Evolutionary conservation across 2,888 invertebrate species (phyloP), one percentile per base, ranked within the genome.

Genomic region (Alentia gelatinosa): DNA sequence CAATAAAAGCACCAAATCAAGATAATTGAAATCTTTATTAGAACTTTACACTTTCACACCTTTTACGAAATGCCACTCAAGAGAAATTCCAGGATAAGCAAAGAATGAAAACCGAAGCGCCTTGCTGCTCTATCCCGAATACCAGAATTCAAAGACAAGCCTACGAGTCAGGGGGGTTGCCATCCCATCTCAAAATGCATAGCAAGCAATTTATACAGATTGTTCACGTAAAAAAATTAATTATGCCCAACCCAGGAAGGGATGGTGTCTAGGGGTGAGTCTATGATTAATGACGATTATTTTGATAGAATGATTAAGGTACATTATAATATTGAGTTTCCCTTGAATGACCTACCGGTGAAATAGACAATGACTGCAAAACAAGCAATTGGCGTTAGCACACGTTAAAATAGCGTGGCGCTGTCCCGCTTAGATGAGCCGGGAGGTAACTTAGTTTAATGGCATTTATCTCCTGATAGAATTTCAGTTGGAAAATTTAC

Each of bases 331-430:
- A n/a, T n/a, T n/a, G n/a, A n/a, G 42, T 86, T 86, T 86, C 86
- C 50, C 42, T 86, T 86, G 35, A 26, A 33, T 30, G 30, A 86
- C 86, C 86, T 86, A 86, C 86, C 86, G 86, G 86, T 42, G 86
- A 86, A 42, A 42, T 33, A 47, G 35, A 26, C n/a, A 86, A 12
- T 79, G 79, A 86, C 86, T 86, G 86, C 86, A 86, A 86, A 86
- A 86, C 86, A 86, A 86, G 50, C 47, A 47, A 7, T 79, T 79
- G 23, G 35, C 33, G 74, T 74, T 74, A 74, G 33, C 35, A 42
- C 7, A 15, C 15, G 47, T 42, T 42, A 42, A 12, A n/a, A n/a
- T n/a, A n/a, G n/a, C n/a, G n/a, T n/a, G n/a, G n/a, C n/a, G n/a
- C n/a, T n/a, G n/a, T n/a, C n/a, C n/a, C n/a, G n/a, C n/a, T n/a